Evolutionary conservation across 2,797 vertebrate species (phyloP).

Genomic region (Rachycentron canadum): DNA sequence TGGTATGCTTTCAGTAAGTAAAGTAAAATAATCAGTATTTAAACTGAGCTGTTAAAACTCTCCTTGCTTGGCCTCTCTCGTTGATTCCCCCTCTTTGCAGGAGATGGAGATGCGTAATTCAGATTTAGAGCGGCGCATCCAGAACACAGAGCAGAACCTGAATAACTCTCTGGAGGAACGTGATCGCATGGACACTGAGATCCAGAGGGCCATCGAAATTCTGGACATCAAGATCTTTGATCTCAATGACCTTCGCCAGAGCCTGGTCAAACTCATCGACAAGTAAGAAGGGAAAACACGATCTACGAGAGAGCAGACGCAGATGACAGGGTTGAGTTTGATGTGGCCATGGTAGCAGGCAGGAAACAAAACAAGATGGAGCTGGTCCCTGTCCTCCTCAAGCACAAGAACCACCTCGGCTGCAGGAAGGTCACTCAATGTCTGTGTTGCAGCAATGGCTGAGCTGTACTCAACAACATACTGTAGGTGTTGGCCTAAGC

Average conservation of each 20-base stretch:
- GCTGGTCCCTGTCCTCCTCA: constrained; percentile 49
- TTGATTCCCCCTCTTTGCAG: constrained; percentile 70
- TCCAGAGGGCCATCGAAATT: constrained; percentile 91
- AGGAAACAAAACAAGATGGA: constrained; percentile 37
- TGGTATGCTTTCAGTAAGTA: background rate
- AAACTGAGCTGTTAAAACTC: background rate
- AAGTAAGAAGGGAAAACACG: constrained; percentile 73
- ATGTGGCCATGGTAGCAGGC: background rate
- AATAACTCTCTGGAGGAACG: constrained; percentile 85
- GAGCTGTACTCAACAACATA: constrained; percentile 20
- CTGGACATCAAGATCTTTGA: constrained; percentile 97
- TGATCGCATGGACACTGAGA: constrained; percentile 88
- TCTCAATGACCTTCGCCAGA: constrained; percentile 94
- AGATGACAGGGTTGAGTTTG: constrained; percentile 11
- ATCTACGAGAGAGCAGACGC: background rate
- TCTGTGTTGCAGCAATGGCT: constrained; percentile 43
- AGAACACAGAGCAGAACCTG: constrained; percentile 88
- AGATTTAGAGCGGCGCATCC: constrained; percentile 91
- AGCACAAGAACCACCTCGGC: constrained; percentile 59
- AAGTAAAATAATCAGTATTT: background rate
- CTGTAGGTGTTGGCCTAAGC: constrained; percentile 42
- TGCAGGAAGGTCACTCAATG: constrained; percentile 32
- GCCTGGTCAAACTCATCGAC: constrained; percentile 92
- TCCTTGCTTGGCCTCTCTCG: background rate
- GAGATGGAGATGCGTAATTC: constrained; percentile 91